Evolutionary conservation across 1,140 invertebrate species (phyloP).

Genomic region (Odontomachus brunneus): DNA sequence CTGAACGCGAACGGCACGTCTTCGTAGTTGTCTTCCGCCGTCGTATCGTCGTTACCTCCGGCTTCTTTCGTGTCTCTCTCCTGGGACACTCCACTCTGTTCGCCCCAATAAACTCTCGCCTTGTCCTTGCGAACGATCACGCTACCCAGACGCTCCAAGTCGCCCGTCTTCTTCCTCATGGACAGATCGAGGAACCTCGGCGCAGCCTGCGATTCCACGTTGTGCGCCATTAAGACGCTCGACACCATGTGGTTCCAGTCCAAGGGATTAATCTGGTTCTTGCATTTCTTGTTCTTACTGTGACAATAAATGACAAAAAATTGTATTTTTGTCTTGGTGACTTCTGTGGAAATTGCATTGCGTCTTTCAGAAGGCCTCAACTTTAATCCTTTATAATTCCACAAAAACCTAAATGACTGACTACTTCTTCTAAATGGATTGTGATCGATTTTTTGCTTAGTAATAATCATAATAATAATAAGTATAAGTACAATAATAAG

Average conservation of each 20-base stretch:
- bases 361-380: too few relatives aligned
- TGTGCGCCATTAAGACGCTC: constrained; percentile 67
- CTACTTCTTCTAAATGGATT: too few relatives aligned
- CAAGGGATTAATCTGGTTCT: constrained; percentile 71
- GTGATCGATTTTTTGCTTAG: too few relatives aligned
- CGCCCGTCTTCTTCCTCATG: constrained; percentile 69
- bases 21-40: constrained; percentile 46
- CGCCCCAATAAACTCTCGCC: constrained; percentile 75
- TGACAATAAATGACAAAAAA: too few relatives aligned
- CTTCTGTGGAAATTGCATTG: too few relatives aligned
- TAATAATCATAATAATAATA: too few relatives aligned
- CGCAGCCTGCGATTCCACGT: constrained; percentile 58
- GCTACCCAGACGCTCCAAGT: constrained; percentile 71
- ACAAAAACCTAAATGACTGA: too few relatives aligned
- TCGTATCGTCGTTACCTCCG: constrained; percentile 52
- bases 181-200: constrained; percentile 70
- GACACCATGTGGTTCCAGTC: constrained; percentile 80
- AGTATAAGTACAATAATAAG: too few relatives aligned
- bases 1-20: constrained; percentile 71
- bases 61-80: constrained; percentile 50
- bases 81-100: constrained; percentile 23
- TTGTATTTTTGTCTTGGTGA: too few relatives aligned
- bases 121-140: constrained; percentile 71
- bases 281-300: constrained; percentile 82
- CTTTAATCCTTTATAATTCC: too few relatives aligned